Conservation (phyloP, 2,797 vertebrate genomes). For the Ptychobarbus kaznakovi region DNA sequence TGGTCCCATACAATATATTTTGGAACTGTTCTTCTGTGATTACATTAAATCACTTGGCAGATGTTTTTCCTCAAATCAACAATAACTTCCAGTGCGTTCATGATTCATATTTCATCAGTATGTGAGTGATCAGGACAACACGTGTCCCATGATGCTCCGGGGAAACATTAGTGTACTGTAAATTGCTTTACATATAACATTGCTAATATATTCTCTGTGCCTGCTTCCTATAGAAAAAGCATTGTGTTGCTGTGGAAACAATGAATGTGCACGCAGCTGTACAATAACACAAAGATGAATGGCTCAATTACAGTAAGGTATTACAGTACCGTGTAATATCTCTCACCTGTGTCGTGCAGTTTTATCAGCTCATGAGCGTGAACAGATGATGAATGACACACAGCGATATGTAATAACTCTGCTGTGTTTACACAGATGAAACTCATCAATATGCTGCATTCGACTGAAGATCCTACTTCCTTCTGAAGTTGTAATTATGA, state of each 20-base stretch:
- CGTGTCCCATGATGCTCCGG: neutral
- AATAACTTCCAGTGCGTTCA: neutral
- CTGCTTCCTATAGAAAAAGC: neutral
- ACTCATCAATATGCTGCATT: slow-evolving; percentile 17
- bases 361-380: slow-evolving; percentile 9
- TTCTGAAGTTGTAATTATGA: neutral
- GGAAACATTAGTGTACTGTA: neutral
- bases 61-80: neutral
- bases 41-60: neutral
- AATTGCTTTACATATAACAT: neutral
- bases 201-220: neutral
- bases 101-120: neutral
- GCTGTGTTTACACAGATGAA: slow-evolving; percentile 22
- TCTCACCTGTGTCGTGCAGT: slow-evolving; percentile 3
- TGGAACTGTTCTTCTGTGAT: neutral
- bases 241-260: slow-evolving; percentile 1
- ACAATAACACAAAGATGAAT: slow-evolving; percentile 23
- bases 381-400: slow-evolving; percentile 21
- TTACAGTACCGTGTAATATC: slow-evolving; percentile 20
- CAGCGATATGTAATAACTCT: neutral
- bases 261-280: neutral
- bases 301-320: too few species aligned
- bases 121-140: neutral
- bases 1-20: too few species aligned
- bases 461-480: neutral